Percentiles rank a stretch among this genome's conserved stretches.
Evolutionary conservation across 2,113 vertebrate species (phyloP).

Genomic region (Pteruthius melanotis): DNA sequence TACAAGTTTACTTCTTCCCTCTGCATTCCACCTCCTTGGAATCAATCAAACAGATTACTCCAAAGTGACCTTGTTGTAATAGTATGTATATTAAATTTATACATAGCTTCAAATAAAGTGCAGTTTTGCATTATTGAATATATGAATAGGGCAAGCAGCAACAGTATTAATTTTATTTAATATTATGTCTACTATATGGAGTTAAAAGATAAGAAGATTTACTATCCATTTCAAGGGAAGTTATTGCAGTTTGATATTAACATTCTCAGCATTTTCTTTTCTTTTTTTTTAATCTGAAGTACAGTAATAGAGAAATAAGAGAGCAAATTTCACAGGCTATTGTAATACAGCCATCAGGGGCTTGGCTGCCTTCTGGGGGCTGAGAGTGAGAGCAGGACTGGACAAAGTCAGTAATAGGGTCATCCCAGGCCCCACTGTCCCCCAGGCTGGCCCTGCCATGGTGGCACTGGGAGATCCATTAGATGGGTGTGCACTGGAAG

Average conservation of each 20-base stretch:
- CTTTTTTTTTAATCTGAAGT: neutral
- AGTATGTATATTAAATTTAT: constrained; percentile 8
- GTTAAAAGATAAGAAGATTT: constrained; percentile 15
- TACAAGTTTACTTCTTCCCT: neutral
- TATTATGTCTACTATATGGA: neutral
- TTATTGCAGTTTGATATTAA: neutral
- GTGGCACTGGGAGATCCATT: neutral
- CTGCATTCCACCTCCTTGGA: neutral
- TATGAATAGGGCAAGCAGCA: neutral
- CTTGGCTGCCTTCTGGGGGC: rapidly evolving
- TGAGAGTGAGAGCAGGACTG: neutral
- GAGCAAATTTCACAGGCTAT: neutral
- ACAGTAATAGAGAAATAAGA: neutral
- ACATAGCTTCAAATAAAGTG: neutral
- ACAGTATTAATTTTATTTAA: neutral
- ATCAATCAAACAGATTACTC: constrained; percentile 26
- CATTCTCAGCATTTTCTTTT: neutral
- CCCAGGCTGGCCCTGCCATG: neutral
- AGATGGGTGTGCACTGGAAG: rapidly evolving
- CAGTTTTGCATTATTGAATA: neutral
- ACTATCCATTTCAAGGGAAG: neutral
- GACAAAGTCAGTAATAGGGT: neutral
- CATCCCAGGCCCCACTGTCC: rapidly evolving
- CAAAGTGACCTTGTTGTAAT: constrained; percentile 29
- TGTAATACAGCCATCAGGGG: neutral